Conservation (phyloP, 1,140 invertebrate genomes). For the Nymphalis io region DNA sequence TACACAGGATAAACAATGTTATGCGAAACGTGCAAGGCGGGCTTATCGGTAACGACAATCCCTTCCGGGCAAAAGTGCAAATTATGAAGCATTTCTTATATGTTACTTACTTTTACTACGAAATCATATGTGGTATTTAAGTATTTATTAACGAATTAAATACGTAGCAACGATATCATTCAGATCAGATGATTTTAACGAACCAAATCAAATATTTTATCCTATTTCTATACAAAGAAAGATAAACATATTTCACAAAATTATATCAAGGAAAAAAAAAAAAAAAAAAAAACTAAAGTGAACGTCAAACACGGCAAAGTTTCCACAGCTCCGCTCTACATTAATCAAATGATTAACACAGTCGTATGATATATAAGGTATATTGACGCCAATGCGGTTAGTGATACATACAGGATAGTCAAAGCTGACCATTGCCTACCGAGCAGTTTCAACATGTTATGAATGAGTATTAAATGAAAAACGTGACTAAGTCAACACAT, state of each 20-base stretch:
- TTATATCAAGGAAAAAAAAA: not conserved
- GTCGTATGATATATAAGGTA: slow-evolving; percentile 5
- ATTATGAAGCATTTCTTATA: no score
- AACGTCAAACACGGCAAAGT: not conserved
- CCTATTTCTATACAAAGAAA: no score
- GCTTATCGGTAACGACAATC: no score
- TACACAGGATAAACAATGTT: not conserved
- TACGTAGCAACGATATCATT: no score
- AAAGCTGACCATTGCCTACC: slow-evolving; percentile 27
- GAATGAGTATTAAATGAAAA: slow-evolving; percentile 30
- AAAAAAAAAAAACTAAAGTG: not conserved
- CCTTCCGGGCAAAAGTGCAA: no score
- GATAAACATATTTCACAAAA: no score
- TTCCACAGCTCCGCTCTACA: not conserved
- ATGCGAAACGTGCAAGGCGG: no score
- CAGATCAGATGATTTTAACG: no score
- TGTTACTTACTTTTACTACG: no score
- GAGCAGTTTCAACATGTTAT: slow-evolving; percentile 25
- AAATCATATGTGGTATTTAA: no score
- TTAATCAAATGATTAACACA: slow-evolving; percentile 9
- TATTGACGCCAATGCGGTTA: slow-evolving; percentile 38
- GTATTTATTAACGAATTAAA: no score
- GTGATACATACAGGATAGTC: slow-evolving; percentile 33
- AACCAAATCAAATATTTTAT: no score
- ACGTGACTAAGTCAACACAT: slow-evolving; percentile 20